Conservation (phyloP, 2,888 invertebrate genomes). For the Pocota personata region DNA sequence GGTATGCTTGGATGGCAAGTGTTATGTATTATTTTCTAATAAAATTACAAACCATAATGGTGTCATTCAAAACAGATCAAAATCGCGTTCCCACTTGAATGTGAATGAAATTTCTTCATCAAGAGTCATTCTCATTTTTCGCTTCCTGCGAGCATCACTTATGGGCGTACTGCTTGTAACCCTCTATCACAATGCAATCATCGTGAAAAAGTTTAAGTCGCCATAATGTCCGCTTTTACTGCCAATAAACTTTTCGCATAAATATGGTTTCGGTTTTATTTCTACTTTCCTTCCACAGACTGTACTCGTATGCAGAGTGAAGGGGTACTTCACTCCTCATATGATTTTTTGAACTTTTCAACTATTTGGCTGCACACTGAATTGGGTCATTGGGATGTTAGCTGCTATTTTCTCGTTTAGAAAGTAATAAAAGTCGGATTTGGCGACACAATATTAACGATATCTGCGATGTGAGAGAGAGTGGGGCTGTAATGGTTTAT, state of each 20-base stretch:
- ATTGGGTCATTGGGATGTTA: slow-evolving; percentile 43
- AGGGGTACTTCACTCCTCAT: neutral
- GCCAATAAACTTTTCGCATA: slow-evolving; percentile 45
- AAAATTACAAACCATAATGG: neutral
- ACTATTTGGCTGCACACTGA: slow-evolving; percentile 34
- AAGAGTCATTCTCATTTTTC: neutral
- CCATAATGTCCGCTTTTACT: slow-evolving; percentile 33
- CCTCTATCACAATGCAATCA: slow-evolving; percentile 23
- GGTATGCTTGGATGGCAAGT: neutral
- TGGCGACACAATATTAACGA: slow-evolving; percentile 28
- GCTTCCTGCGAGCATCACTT: neutral
- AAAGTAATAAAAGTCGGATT: slow-evolving; percentile 56
- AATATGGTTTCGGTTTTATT: slow-evolving; percentile 1
- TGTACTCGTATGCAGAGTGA: neutral
- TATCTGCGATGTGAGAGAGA: neutral
- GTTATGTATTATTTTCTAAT: neutral
- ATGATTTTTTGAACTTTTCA: slow-evolving; percentile 37
- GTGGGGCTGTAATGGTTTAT: neutral
- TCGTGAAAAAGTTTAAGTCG: slow-evolving; percentile 32
- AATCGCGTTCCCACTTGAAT: neutral
- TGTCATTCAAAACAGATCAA: neutral
- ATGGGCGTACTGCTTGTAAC: neutral
- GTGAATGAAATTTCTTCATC: neutral
- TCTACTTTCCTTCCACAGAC: neutral
- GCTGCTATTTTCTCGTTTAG: slow-evolving; percentile 32